phyloP scores from a whole-genome alignment of 2,113 vertebrate genomes.

The Oplegnathus fasciatus region DNA sequence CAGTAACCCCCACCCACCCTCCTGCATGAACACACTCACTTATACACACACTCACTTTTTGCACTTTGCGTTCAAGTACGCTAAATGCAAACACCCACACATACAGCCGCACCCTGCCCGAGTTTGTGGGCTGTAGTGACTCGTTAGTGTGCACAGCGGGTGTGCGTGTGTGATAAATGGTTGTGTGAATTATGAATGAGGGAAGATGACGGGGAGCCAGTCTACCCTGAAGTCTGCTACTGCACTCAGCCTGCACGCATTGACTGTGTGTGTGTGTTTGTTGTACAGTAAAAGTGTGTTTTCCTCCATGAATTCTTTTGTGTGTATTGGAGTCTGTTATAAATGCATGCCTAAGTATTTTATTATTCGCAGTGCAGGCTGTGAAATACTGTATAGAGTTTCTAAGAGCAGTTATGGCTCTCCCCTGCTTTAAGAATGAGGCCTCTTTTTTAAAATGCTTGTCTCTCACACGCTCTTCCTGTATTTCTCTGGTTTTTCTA shows the following conservation, averaged over 20 bases:
- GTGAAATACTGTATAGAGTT: not conserved
- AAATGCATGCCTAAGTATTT: conserved; percentile 14
- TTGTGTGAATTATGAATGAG: conserved; percentile 80
- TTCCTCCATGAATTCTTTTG: conserved; percentile 5
- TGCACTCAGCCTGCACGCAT: conserved; percentile 17
- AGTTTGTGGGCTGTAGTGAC: conserved; percentile 49
- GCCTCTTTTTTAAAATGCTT: conserved; percentile 9
- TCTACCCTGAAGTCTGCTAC: conserved; percentile 45
- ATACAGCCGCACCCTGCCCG: conserved; percentile 36
- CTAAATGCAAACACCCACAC: conserved; percentile 39
- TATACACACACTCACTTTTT: conserved; percentile 29
- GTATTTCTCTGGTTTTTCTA: conserved; percentile 1
- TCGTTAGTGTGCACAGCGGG: conserved; percentile 57
- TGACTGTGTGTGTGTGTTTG: conserved; percentile 13
- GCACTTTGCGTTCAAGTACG: conserved; percentile 18
- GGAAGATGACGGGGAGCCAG: conserved; percentile 54
- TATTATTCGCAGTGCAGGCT: conserved; percentile 24
- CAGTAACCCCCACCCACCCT: conserved; percentile 25
- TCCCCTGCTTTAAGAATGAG: not conserved
- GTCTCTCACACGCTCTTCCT: conserved; percentile 32
- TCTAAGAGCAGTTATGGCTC: not conserved
- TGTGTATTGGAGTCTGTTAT: conserved; percentile 17
- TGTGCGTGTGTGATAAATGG: conserved; percentile 69
- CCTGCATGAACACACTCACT: not conserved
- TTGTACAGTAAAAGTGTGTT: not conserved